Conservation (phyloP, 2,888 invertebrate species). For the Brenthis ino region DNA sequence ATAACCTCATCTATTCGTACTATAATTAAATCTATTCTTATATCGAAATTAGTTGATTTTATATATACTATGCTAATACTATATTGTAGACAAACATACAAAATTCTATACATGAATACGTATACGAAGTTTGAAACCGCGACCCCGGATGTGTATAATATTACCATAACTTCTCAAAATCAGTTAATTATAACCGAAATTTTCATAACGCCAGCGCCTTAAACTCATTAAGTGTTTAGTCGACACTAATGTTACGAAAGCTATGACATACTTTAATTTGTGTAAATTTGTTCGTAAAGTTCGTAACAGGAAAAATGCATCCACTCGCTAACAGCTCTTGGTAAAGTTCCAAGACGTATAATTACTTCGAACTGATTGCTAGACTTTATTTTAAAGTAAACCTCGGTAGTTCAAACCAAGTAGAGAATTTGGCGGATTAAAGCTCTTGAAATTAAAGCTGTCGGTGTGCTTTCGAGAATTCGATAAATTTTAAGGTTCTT, state of each 20-base stretch:
- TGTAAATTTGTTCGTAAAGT: slow-evolving; percentile 20
- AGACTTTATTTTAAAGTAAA: slow-evolving; percentile 14
- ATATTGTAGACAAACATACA: too few relatives aligned
- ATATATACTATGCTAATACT: too few relatives aligned
- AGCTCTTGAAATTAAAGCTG: neutral
- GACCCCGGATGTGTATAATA: too few relatives aligned
- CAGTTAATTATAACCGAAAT: too few relatives aligned
- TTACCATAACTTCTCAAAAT: too few relatives aligned
- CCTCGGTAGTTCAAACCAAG: neutral
- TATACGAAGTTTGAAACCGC: too few relatives aligned
- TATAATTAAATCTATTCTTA: too few relatives aligned
- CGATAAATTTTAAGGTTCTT: neutral
- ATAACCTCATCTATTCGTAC: too few relatives aligned
- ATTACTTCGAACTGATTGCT: slow-evolving; percentile 32
- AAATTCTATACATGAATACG: too few relatives aligned
- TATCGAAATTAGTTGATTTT: too few relatives aligned
- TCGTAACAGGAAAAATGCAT: slow-evolving; percentile 31
- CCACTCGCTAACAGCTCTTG: slow-evolving; percentile 25
- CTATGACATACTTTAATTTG: slow-evolving; percentile 6
- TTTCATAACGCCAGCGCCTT: neutral
- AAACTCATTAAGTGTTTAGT: too few relatives aligned
- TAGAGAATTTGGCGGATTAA: slow-evolving; percentile 1
- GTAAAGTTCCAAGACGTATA: slow-evolving; percentile 33
- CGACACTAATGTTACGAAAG: neutral
- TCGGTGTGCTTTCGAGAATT: neutral